A percentile compares a stretch with the other conserved stretches of the same genome.
These are phyloP conservation scores for Homalodisca vitripennis DNA, from an alignment of 1,140 invertebrate species.

Conservation along the genomic window DNA sequence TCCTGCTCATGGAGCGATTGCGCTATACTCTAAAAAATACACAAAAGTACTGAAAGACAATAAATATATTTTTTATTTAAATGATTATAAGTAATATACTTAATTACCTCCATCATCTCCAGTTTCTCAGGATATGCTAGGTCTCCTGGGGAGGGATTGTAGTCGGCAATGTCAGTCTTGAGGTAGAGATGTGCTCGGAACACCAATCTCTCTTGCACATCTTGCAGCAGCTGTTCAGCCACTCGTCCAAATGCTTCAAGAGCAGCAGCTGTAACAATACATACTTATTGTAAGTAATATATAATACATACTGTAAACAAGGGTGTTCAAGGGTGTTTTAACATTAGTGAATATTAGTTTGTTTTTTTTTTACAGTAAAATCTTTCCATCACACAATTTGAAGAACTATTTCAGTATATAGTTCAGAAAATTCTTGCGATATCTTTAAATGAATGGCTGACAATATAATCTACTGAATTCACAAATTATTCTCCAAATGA, in stretches of 20 bases:
- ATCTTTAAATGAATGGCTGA: no score
- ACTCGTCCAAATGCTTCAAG: slow-evolving; percentile 81
- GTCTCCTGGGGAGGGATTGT: slow-evolving; percentile 90
- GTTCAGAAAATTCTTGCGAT: no score
- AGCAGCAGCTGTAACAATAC: slow-evolving; percentile 51
- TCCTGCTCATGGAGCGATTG: slow-evolving; percentile 63
- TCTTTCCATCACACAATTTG: no score
- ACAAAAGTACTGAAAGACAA: no score
- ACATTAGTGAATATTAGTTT: no score
- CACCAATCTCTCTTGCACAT: slow-evolving; percentile 95
- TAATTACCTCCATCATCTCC: slow-evolving; percentile 85
- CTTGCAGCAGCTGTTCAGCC: slow-evolving; percentile 86
- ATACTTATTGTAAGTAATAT: not conserved
- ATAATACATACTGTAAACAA: not conserved
- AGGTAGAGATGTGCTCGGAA: slow-evolving; percentile 95
- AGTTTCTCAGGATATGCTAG: slow-evolving; percentile 97
- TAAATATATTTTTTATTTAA: no score
- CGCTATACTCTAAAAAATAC: slow-evolving; percentile 78
- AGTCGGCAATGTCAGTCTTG: slow-evolving; percentile 85
- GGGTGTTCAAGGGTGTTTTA: no score
- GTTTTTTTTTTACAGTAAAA: no score
- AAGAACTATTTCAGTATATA: no score
- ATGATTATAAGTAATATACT: no score
- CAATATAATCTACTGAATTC: no score
- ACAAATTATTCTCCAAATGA: no score